These are phyloP conservation scores for Meteorus colon DNA, from an alignment of 2,888 invertebrate species.

Conservation along the genomic window DNA sequence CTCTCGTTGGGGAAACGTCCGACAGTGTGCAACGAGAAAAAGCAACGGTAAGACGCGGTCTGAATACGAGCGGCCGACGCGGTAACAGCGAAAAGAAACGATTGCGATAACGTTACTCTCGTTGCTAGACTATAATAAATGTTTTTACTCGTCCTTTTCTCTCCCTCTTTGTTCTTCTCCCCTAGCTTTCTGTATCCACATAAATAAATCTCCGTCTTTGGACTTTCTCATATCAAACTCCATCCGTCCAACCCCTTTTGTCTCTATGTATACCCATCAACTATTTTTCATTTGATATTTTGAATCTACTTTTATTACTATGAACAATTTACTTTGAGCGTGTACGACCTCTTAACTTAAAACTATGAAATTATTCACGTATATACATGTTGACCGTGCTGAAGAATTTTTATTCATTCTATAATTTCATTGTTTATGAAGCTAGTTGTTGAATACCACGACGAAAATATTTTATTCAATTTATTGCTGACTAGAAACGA, in stretches of 20 bases:
- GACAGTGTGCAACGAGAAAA: constrained; percentile 25
- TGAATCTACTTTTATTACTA: constrained; percentile 1
- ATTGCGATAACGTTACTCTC: constrained; percentile 40
- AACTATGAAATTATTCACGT: too few relatives aligned
- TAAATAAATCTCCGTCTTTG: not conserved
- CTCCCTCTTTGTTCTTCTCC: not conserved
- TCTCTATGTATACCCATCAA: not conserved
- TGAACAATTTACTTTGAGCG: not conserved
- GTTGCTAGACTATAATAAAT: constrained; percentile 33
- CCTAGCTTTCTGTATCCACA: not conserved
- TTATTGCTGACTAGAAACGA: too few relatives aligned
- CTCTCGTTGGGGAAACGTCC: constrained; percentile 16
- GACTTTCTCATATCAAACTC: not conserved
- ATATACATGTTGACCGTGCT: too few relatives aligned
- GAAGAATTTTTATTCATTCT: too few relatives aligned
- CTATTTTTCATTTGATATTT: constrained; percentile 13
- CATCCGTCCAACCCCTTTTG: not conserved
- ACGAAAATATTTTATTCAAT: too few relatives aligned
- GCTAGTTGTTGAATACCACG: too few relatives aligned
- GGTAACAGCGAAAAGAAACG: constrained; percentile 19
- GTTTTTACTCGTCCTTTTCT: constrained; percentile 25
- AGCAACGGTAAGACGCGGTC: constrained; percentile 37
- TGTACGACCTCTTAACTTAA: not conserved
- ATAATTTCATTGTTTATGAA: too few relatives aligned
- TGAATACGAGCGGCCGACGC: constrained; percentile 35